These are phyloP conservation scores for Tachina grossa DNA, from an alignment of 2,888 invertebrate species.

Conservation along the genomic window DNA sequence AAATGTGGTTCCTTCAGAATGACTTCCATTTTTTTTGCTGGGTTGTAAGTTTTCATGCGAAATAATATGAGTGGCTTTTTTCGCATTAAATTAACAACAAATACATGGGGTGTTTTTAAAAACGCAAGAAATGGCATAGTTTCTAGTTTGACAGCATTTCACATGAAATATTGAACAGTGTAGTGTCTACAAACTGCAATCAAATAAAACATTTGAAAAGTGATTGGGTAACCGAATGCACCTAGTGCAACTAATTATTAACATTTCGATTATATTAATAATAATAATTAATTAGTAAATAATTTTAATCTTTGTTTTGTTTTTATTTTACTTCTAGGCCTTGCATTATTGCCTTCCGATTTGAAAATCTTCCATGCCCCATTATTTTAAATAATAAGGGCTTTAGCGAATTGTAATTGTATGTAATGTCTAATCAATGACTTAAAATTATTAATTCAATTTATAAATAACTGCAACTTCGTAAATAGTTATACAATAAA, in stretches of 20 bases:
- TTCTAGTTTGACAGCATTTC: too few relatives aligned
- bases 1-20: too few relatives aligned
- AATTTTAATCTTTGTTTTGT: slow-evolving; percentile 20
- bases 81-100: too few relatives aligned
- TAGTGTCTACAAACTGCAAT: too few relatives aligned
- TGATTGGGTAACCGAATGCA: too few relatives aligned
- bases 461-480: slow-evolving; percentile 56
- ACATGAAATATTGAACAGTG: too few relatives aligned
- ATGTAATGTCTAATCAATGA: slow-evolving; percentile 59
- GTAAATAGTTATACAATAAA: slow-evolving; percentile 54
- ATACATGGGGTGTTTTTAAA: too few relatives aligned
- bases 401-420: slow-evolving; percentile 79
- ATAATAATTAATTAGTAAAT: not conserved
- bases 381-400: slow-evolving; percentile 80
- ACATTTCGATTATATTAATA: not conserved
- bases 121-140: too few relatives aligned
- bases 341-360: slow-evolving; percentile 83
- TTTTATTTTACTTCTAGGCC: slow-evolving; percentile 78
- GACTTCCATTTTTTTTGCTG: too few relatives aligned
- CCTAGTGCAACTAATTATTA: not conserved
- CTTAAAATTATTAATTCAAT: slow-evolving; percentile 63
- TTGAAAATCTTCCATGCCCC: slow-evolving; percentile 81
- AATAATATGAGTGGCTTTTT: too few relatives aligned
- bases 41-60: too few relatives aligned
- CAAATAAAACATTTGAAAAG: too few relatives aligned